phyloP scores from a whole-genome alignment of 92 coral and sea anemone species.

The Plumapathes pennacea region DNA sequence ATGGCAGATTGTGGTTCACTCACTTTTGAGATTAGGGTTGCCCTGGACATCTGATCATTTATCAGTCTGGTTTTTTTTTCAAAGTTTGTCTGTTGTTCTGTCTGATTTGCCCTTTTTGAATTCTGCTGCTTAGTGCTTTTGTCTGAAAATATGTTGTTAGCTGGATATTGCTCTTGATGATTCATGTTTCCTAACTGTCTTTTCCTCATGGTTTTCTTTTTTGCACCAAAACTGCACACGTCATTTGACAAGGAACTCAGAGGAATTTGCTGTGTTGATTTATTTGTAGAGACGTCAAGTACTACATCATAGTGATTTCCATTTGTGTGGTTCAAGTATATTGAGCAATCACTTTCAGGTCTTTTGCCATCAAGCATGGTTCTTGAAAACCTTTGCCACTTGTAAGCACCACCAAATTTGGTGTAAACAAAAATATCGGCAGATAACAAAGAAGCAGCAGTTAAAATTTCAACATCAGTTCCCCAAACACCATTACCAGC shows the following conservation, averaged over 20 bases:
- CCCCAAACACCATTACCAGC: constrained; percentile 44
- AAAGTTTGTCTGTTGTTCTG: constrained; percentile 12
- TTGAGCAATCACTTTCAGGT: constrained; percentile 16
- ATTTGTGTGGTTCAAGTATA: constrained; percentile 42
- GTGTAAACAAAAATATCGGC: constrained; percentile 48
- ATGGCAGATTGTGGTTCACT: constrained; percentile 22
- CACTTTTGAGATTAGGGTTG: constrained; percentile 16
- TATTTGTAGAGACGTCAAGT: constrained; percentile 38
- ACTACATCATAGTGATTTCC: constrained; percentile 69
- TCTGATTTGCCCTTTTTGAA: constrained; percentile 16
- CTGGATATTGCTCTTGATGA: constrained; percentile 7
- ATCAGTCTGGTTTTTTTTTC: constrained; percentile 13
- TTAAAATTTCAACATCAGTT: constrained; percentile 33
- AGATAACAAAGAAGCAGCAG: constrained; percentile 19
- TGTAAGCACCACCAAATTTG: constrained; percentile 25
- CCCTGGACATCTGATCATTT: constrained; percentile 8
- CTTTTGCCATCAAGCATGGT: constrained; percentile 41
- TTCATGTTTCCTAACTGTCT: constrained; percentile 3
- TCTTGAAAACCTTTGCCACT: constrained; percentile 57
- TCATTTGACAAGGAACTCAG: constrained; percentile 24
- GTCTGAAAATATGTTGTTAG: constrained; percentile 20
- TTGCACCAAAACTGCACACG: constrained; percentile 24
- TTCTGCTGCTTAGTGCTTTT: constrained; percentile 13
- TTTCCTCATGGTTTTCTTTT: constrained; percentile 12
- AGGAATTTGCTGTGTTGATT: constrained; percentile 16